These are phyloP conservation scores for Cephus pulcher DNA, from an alignment of 2,888 invertebrate genomes.

Conservation along the genomic window DNA sequence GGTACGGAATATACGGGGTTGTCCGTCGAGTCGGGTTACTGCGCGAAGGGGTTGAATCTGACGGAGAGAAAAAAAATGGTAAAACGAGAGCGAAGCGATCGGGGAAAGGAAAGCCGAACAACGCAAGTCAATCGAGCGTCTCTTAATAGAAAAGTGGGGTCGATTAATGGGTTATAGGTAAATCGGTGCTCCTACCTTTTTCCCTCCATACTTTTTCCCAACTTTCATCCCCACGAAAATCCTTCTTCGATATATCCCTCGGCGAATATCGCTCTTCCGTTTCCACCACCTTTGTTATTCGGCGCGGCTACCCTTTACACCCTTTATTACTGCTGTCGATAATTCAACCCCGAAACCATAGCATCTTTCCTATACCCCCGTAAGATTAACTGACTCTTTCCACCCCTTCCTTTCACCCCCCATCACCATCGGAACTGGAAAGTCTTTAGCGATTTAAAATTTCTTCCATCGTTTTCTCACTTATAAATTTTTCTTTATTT, in stretches of 20 bases:
- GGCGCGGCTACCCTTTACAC: not conserved
- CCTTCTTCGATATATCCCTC: constrained; percentile 9
- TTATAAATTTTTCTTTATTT: no score
- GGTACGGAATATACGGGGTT: constrained; percentile 40
- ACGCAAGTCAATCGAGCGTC: constrained; percentile 65
- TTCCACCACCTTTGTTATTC: constrained; percentile 27
- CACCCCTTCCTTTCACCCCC: no score
- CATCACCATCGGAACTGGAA: no score
- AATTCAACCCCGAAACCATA: no score
- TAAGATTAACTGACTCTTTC: no score
- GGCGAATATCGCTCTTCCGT: constrained; percentile 54
- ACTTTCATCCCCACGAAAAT: not conserved
- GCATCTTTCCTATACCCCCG: no score
- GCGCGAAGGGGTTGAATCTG: constrained; percentile 29
- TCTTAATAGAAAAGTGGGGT: constrained; percentile 66
- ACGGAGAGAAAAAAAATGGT: constrained; percentile 21
- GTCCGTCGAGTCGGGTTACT: constrained; percentile 40
- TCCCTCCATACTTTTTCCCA: constrained; percentile 24
- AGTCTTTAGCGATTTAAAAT: no score
- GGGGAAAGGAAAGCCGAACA: constrained; percentile 56
- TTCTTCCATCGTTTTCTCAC: no score
- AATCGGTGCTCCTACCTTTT: constrained; percentile 51
- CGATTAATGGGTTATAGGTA: constrained; percentile 66
- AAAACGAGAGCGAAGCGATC: constrained; percentile 33
- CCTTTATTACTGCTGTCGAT: no score